These are phyloP conservation scores for Lasioglossum pauxillum DNA, from an alignment of 2,888 invertebrate species.

Conservation along the genomic window DNA sequence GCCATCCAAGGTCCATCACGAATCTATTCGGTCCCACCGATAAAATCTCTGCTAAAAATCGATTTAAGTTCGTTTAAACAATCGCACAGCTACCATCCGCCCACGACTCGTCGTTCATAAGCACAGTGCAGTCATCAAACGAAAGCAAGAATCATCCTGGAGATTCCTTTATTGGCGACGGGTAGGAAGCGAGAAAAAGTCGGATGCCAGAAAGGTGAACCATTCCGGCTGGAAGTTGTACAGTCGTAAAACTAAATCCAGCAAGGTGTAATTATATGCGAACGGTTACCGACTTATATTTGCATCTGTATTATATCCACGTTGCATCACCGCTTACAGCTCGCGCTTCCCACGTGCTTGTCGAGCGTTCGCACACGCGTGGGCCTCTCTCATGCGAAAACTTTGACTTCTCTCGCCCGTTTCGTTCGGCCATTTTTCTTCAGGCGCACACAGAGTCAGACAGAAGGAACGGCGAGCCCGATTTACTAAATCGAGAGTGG, in stretches of 20 bases:
- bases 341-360: conserved; percentile 59
- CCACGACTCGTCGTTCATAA: neutral
- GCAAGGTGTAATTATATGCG: conserved; percentile 36
- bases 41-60: neutral
- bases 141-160: neutral
- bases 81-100: neutral
- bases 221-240: neutral
- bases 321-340: conserved; percentile 61
- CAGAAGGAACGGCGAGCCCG: neutral
- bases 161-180: neutral
- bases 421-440: neutral
- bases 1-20: neutral
- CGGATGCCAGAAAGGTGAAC: neutral
- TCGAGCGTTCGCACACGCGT: conserved; percentile 36
- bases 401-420: conserved; percentile 13
- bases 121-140: neutral
- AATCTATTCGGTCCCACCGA: neutral
- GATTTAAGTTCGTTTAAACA: neutral
- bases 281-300: conserved; percentile 37
- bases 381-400: conserved; percentile 41
- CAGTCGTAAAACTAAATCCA: conserved; percentile 44
- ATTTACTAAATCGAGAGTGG: conserved; percentile 23
- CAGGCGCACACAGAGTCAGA: neutral
- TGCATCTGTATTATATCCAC: conserved; percentile 46
- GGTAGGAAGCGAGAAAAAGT: neutral